Conservation (phyloP, 2,797 vertebrate species). For the Cephalopachus bancanus region DNA sequence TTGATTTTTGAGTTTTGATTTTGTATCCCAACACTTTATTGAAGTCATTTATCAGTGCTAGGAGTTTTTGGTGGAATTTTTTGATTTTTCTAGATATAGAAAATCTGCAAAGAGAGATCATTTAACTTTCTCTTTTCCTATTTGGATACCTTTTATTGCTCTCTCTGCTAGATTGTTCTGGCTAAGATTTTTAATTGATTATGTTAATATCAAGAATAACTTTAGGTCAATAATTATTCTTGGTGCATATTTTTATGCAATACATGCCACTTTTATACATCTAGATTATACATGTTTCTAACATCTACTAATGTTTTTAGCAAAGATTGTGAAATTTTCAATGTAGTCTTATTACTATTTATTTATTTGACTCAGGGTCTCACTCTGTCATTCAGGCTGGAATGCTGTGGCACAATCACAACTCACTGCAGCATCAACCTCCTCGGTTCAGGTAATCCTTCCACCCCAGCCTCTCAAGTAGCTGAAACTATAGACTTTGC, state of each 20-base stretch:
- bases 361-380: background rate
- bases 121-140: too few species aligned
- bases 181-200: background rate
- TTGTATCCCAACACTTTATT: too few species aligned
- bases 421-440: background rate
- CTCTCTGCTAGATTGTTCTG: too few species aligned
- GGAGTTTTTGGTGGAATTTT: too few species aligned
- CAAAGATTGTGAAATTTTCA: background rate
- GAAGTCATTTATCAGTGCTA: too few species aligned
- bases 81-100: too few species aligned
- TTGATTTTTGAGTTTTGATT: too few species aligned
- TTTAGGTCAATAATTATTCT: background rate
- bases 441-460: background rate
- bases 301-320: background rate
- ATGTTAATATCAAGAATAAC: background rate
- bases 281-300: background rate
- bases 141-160: too few species aligned
- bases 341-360: background rate
- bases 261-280: background rate
- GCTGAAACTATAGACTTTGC: background rate
- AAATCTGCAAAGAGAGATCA: too few species aligned
- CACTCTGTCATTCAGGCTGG: background rate
- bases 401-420: background rate
- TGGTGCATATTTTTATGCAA: background rate
- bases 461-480: background rate